Evolutionary conservation across 2,888 invertebrate genomes (phyloP), one percentile per base, ranked within the genome.

Genomic region (Druceiella hillmani): DNA sequence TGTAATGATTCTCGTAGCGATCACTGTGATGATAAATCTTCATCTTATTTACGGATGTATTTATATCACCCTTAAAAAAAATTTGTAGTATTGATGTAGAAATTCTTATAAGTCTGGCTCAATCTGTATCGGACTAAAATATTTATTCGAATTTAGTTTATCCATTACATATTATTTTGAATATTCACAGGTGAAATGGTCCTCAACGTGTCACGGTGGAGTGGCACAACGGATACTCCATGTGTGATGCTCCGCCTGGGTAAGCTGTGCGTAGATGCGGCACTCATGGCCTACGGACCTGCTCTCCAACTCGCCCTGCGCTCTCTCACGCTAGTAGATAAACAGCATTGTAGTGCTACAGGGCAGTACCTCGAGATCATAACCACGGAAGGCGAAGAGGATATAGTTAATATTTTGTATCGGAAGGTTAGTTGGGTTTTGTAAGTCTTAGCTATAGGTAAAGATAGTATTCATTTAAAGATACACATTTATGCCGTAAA

Each of bases 351-450:
- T 43, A 81, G 80, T 40, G 66, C 74, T 25, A 76, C 77, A n/a
- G 87, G 87, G 10, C 82, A 87, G 54, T 86, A 86, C 53, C 59
- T 87, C 44, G 86, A 87, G 56, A 64, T 89, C 30, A 62, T 88
- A 33, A 78, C 81, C 31, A 84, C 83, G 22, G 69, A 72, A 48
- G 68, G 56, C 17, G 63, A 58, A 7, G 70, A 73, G 12, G 85
- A 87, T 51, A 73, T 87, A 32, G 71, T 85, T 31, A 80, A 83
- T 34, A 58, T 87, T 38, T 67, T 87, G 3, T 88, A 87, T 56
- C 75, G 88, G 56, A 86, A 86, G 75, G 86, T 84, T 57, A 53
- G 45, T 34, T 20, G 6, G n/a, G n/a, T n/a, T n/a, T n/a, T n/a
- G n/a, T n/a, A n/a, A n/a, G n/a, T n/a, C n/a, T n/a, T n/a, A n/a